Base-by-base conservation (phyloP, 2,113 vertebrate genomes). In the Nothobranchius furzeri region DNA sequence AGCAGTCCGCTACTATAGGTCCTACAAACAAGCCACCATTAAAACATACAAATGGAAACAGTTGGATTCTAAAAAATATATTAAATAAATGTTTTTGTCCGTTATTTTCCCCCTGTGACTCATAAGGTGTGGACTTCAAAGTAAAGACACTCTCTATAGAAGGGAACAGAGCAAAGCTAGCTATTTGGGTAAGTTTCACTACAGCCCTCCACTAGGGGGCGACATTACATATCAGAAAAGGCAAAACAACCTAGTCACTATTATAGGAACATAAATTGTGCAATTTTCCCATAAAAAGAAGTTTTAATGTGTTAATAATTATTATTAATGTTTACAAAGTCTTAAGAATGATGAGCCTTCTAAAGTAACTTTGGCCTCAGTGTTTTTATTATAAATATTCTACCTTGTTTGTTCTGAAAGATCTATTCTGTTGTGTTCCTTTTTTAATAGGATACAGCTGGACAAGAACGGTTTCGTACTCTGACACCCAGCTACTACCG, bases 401-500 rank as follows among this genome's bases (percentile, higher is more conserved):
- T 48, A 40, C 37, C 37, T 9, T 40, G 37, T 37, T 37, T 37
- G 4, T 7, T 6, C 37, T 40, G 4, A 8, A 3, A 8, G 6
- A 40, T 40, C 13, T 24, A 58, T 20, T 54, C 35, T 53, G 53
- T 17, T 59, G n/a, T 13, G 3, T 73, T 4, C 79, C 60, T 65
- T 0, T 54, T 40, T 80, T 85, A 81, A 45, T 80, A 99, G 97
- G 97, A 99, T 87, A 99, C 97, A 47, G 98, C 97, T 52, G 98
- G 96, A 89, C 96, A 98, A 89, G 96, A 99, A 73, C 89, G 97
- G 43, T 98, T 98, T 90, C 93, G 97, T 81, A 99, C 98, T 25
- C 68, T 98, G 86, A 99, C 97, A 1, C 97, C 97, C 73, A 99
- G 98, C 84, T 99, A 99, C 89, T 99, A 98, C 53, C 95, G 97